A percentile compares a stretch with the other conserved stretches of the same genome.
Evolutionary conservation across 2,113 vertebrate species (phyloP).

Genomic region (Orycteropus afer): DNA sequence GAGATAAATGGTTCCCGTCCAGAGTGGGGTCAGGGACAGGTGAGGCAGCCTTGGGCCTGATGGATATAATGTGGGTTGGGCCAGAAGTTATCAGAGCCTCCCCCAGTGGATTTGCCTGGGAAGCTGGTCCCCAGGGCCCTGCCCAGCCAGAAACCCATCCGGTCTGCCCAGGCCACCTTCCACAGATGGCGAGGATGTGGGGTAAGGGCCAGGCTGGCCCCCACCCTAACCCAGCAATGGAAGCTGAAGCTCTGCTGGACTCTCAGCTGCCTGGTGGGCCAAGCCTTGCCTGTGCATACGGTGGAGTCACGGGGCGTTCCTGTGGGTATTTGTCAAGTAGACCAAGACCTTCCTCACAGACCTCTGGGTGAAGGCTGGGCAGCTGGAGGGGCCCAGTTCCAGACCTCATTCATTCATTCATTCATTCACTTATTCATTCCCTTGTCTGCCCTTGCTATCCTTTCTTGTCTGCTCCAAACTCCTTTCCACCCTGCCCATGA

Average conservation of each 20-base stretch:
- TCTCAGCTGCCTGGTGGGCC: background rate
- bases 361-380: background rate
- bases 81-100: background rate
- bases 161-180: background rate
- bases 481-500: background rate
- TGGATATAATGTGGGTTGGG: background rate
- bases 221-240: background rate
- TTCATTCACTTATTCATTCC: background rate
- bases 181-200: background rate
- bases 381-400: background rate
- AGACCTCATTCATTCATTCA: background rate
- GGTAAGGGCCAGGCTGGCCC: background rate
- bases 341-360: background rate
- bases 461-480: background rate
- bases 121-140: background rate
- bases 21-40: background rate
- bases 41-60: background rate
- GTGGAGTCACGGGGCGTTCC: background rate
- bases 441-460: background rate
- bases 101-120: background rate
- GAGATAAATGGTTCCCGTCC: slow-evolving; percentile 28
- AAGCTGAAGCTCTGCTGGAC: background rate
- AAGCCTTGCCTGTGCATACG: background rate
- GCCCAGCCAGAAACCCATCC: background rate
- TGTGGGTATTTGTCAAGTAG: background rate